Conservation (phyloP, 2,797 vertebrate species). For the Brachymystax lenok region DNA sequence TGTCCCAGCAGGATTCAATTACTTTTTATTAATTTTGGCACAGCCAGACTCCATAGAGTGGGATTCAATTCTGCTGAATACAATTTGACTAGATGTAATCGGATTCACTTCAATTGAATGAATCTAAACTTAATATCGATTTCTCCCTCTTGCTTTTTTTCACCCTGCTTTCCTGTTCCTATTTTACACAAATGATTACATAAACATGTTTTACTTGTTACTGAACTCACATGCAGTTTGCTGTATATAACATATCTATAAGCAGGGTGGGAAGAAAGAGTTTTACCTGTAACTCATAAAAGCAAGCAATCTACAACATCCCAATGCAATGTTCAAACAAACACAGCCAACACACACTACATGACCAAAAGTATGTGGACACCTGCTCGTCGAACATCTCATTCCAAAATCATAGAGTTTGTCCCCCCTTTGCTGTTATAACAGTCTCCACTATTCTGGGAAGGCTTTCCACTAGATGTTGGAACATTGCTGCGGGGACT, state of each 20-base stretch:
- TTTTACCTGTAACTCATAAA: not conserved
- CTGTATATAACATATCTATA: not conserved
- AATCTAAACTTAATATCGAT: conserved; percentile 61
- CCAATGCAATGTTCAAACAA: not conserved
- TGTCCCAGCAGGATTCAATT: conserved; percentile 69
- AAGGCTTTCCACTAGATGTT: no score
- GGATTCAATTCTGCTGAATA: conserved; percentile 64
- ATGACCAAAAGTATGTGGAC: no score
- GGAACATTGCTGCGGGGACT: no score
- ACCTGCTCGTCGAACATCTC: no score
- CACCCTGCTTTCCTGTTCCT: not conserved
- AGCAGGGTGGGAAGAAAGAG: no score
- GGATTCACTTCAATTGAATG: conserved; percentile 64
- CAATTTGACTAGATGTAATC: conserved; percentile 68
- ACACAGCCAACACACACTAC: not conserved
- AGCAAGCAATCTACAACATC: not conserved
- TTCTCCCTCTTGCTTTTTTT: conserved; percentile 33
- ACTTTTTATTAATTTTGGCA: conserved; percentile 73
- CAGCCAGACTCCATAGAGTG: conserved; percentile 60
- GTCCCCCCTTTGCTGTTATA: no score
- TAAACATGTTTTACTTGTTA: not conserved
- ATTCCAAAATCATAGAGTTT: no score
- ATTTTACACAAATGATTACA: not conserved
- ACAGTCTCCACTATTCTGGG: no score
- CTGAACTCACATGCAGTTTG: not conserved